Evolutionary conservation across 2,888 invertebrate genomes (phyloP), one percentile per base, ranked within the genome.

Genomic region (Allygus modestus): DNA sequence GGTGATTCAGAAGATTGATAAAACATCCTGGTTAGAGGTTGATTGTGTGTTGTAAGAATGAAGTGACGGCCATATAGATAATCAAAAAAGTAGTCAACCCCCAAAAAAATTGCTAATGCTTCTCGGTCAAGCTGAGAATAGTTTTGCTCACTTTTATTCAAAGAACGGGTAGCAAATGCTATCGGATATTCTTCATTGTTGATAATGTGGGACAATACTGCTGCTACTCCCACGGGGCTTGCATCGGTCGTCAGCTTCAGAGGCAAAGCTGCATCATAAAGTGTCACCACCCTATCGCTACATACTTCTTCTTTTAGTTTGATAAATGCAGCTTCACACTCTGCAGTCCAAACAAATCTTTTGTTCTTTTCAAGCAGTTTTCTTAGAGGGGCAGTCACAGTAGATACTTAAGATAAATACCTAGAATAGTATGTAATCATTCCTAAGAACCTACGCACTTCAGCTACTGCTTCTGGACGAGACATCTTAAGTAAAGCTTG

Each of bases 181-280:
- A 86, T 86, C 5, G 86, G 86, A 12, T 69, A 11, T 82, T 86
- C 84, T 1, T 17, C 23, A 31, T 83, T 84, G 23, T 86, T 81
- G 23, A 85, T 33, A 15, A 43, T 31, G 51, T 86, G 87, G 17
- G 84, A 84, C 7, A 84, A 81, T 28, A 87, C 79, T 5, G 82
- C 85, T 12, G 84, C 69, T 11, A 87, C 65, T 0, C 86, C 86
- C 33, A 17, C 12, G n/a, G 83, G 84, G 33, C 85, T 86, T n/a
- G 85, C 87, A 65, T 87, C 87, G 28, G 84, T 79, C 7, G 87
- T 85, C 15, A 88, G 81, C 12, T 65, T 33, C 17, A 87, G 26
- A 69, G 87, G 87, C 28, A 86, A 51, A 5, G 83, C 58, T 54
- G 87, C 87, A 83, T 88, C 81, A 79, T 85, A 88, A 15, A 84